Evolutionary conservation across 1,140 invertebrate species (phyloP).

Genomic region (Orius insidiosus): DNA sequence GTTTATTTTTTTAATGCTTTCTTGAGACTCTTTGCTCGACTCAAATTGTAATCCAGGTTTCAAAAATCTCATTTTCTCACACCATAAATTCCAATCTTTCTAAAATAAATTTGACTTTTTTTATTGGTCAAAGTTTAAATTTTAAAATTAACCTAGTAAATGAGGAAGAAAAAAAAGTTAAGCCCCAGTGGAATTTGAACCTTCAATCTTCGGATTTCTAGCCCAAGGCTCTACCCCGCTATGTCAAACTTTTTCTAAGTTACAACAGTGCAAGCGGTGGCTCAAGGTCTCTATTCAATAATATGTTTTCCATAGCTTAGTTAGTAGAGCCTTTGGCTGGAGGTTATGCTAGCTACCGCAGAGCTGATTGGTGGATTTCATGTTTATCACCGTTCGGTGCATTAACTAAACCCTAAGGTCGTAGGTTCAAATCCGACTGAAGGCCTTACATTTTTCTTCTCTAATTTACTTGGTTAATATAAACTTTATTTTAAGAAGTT

Average conservation of each 20-base stretch:
- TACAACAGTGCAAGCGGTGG: neutral
- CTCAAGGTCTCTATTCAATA: neutral
- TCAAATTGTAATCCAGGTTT: constrained; percentile 20
- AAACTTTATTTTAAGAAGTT: neutral
- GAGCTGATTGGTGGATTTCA: no score
- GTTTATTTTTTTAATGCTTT: no score
- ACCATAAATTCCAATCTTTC: constrained; percentile 38
- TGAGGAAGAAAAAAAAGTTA: no score
- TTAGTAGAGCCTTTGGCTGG: no score
- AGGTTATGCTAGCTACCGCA: no score
- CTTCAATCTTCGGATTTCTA: no score
- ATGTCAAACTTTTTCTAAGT: neutral
- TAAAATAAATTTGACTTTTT: constrained; percentile 16
- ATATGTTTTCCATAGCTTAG: no score
- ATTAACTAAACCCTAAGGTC: neutral
- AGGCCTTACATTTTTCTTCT: no score
- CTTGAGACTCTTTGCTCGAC: no score
- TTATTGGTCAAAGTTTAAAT: constrained; percentile 5
- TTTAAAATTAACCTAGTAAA: constrained; percentile 8
- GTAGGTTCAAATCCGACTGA: no score
- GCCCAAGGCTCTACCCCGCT: neutral
- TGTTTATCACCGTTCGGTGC: neutral
- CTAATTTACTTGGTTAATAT: neutral
- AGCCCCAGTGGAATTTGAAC: no score
- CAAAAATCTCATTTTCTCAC: constrained; percentile 28